Conservation (phyloP, 1,140 invertebrate genomes). For the Hylaeus volcanicus region DNA sequence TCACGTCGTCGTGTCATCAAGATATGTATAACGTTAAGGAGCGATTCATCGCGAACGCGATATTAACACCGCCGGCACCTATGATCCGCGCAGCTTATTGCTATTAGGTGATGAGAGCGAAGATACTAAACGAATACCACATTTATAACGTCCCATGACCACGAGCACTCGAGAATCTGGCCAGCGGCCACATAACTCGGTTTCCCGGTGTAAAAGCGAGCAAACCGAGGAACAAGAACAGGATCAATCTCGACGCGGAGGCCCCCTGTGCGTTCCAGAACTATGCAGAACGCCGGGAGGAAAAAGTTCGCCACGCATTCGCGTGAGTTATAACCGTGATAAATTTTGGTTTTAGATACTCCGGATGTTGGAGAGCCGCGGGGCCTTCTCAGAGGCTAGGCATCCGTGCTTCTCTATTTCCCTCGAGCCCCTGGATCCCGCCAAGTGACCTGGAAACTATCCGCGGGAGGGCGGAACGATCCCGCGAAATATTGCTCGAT, state of each 20-base stretch:
- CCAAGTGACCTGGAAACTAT: slow-evolving; percentile 26
- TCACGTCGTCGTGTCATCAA: neutral
- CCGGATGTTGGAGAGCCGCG: neutral
- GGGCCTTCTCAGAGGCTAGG: neutral
- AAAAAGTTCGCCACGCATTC: neutral
- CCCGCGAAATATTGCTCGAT: slow-evolving; percentile 16
- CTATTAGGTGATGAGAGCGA: slow-evolving; percentile 45
- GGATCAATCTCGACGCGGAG: slow-evolving; percentile 6
- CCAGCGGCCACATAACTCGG: slow-evolving; percentile 37
- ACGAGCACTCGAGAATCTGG: slow-evolving; percentile 37
- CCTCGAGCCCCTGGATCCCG: neutral
- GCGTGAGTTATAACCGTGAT: slow-evolving; percentile 45
- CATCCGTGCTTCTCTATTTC: neutral
- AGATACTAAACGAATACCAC: slow-evolving; percentile 38
- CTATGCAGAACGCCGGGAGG: slow-evolving; percentile 1
- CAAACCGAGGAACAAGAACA: neutral
- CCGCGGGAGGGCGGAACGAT: slow-evolving; percentile 14
- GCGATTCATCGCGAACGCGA: neutral
- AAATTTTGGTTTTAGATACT: slow-evolving; percentile 31
- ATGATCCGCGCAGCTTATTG: slow-evolving; percentile 40
- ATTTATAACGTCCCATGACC: slow-evolving; percentile 39
- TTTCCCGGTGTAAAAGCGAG: neutral
- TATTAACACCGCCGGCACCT: slow-evolving; percentile 10
- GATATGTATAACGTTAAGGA: neutral
- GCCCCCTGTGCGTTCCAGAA: neutral